Evolutionary conservation across 2,113 vertebrate genomes (phyloP).

Genomic region (Macroglossus sobrinus): DNA sequence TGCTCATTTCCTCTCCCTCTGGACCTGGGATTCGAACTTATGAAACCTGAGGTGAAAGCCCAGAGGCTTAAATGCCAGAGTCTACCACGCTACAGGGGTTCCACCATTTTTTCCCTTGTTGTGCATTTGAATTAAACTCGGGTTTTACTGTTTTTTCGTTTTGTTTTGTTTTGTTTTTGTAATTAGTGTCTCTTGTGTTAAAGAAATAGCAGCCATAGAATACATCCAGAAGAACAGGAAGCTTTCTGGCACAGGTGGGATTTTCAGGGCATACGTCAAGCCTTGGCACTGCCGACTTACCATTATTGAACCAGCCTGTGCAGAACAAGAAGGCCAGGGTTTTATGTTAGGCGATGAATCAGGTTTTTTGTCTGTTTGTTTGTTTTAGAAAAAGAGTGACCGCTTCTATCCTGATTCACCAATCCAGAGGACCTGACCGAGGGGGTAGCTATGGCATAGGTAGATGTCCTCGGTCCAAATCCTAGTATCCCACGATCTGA

Average conservation of each 20-base stretch:
- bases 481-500: background rate
- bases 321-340: background rate
- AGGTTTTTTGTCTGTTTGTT: too few relatives aligned
- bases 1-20: background rate
- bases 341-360: background rate
- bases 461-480: background rate
- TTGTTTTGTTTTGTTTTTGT: background rate
- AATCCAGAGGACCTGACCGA: background rate
- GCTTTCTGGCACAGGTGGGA: background rate
- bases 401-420: background rate
- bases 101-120: background rate
- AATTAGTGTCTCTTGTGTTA: background rate
- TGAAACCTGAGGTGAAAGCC: background rate
- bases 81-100: background rate
- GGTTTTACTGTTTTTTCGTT: background rate
- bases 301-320: too few relatives aligned
- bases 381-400: background rate
- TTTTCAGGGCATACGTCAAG: background rate
- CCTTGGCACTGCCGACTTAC: background rate
- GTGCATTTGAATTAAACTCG: background rate
- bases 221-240: background rate
- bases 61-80: background rate
- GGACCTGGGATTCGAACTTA: background rate
- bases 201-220: background rate
- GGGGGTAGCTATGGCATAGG: background rate